Evolutionary conservation across 2,113 vertebrate genomes (phyloP), one percentile per base, ranked within the genome.

Genomic region (Sinocyclocheilus grahami): DNA sequence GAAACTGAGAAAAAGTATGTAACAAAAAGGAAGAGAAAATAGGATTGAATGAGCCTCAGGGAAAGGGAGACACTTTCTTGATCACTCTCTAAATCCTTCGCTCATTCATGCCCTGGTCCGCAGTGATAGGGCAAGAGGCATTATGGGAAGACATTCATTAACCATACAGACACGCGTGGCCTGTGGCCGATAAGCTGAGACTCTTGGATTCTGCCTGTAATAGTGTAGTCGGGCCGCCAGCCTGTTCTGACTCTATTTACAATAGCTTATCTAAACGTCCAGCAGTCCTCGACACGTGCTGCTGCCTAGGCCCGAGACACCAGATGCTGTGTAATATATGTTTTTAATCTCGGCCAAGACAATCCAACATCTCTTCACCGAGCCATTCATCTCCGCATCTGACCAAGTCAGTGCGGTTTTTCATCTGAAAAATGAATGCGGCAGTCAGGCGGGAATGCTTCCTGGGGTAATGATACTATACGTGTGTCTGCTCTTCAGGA

Each of bases 181-280:
- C 60, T 55, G 67, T 5, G 18, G 48, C 60, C 0, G 85, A 89
- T 87, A 87, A 83, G 84, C 81, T 58, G 22, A 62, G 14, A 33
- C 37, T 39, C 11, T 60, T 8, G 16, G 18, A 80, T 42, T 72
- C 78, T n/a, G 46, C 84, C 58, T 12, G 58, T 46, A 81, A 63
- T 42, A 75, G 60, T 67, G 42, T n/a, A 78, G 24, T 69, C 24
- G 48, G 11, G 24, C 22, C 24, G 24, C 39, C 10, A 62, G n/a
- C 55, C 82, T 46, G 22, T 16, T 78, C 65, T 58, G 42, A 65
- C 67, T 62, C 55, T 27, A 67, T 84, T 84, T 83, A 71, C 80
- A 30, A 30, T 39, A 65, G 51, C 71, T 89, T 88, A 90, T 88
- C 89, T 83, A 67, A 84, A 87, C 14, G 22, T 74, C 37, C 89